Base-by-base conservation (phyloP, 1,140 invertebrate genomes). In the Paracyclopina nana region DNA sequence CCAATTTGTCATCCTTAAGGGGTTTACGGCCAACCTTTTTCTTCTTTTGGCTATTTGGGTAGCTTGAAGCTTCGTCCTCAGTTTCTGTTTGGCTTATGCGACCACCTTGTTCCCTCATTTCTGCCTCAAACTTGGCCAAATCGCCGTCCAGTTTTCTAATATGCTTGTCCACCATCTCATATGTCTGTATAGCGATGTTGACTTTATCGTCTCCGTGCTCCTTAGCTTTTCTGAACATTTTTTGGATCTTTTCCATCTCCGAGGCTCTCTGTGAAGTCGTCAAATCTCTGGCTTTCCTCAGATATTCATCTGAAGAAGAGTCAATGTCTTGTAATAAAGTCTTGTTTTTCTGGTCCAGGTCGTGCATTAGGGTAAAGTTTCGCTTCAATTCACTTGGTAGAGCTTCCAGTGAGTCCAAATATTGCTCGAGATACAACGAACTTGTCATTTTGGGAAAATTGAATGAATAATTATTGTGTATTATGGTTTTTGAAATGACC, bases 131-230 rank as follows among this genome's bases (percentile, higher is more conserved):
- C 52, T 88, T 74, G 2, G 87, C 86, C 55, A 97, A 71, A 68
- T 96, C 91, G 34, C 87, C 85, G 64, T 97, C 92, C 54, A 97
- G 68, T 54, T 87, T 77, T 55, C 90, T 70, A 56, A 96, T 96
- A 63, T 96, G 90, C 68, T 96, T 96, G 60, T 96, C 91, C n/a
- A 75, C 90, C 63, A 96, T 69, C 69, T 97, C 91, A 64, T 97
- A 97, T 0, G 90, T 96, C 66, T 96, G 90, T 65, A 95, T 94
- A 1, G 91, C 88, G 52, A 97, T 68, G 63, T 94, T 86, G 11
- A 95, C 87, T 71, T 96, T 97, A 59, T 95, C 90, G 63, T 96
- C 90, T 0, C 86, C 86, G 62, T 85, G 87, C 60, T 87, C 84
- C 63, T 86, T 87, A 11, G 84, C 82, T 64, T 88, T 87, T 56